Base-by-base conservation (phyloP, 2,113 vertebrate genomes). In the Lontra canadensis region DNA sequence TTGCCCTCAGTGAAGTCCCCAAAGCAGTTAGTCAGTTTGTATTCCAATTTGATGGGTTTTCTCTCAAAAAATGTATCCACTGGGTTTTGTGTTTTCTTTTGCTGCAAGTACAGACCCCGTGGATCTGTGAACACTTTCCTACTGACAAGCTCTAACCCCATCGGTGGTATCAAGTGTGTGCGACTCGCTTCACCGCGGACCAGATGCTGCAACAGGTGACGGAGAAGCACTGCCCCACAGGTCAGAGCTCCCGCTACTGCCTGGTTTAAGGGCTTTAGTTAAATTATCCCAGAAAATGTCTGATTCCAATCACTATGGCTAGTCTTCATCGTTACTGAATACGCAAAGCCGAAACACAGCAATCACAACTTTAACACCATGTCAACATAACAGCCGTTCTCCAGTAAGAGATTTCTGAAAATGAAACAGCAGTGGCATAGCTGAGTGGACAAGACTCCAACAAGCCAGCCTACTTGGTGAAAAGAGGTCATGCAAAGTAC, bases 381-480 rank as follows among this genome's bases (percentile, higher is more conserved):
- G 69, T 23, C 88, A 95, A 36, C 29, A 61, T 6, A 34, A 67
- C 39, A 88, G 34, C 36, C 13, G 9, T 12, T 81, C 34, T 88
- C n/a, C 63, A 71, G 0, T 5, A 85, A 47, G 73, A 95, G 63
- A 59, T 39, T 34, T 42, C 42, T 21, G 20, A 44, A 74, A 69
- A 67, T 11, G 13, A 65, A 80, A 71, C 42, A 42, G 36, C 11
- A 29, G 47, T 2, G 42, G 61, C 74, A 61, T 0, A 52, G 25
- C 63, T 52, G 76, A 95, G n/a, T 15, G 18, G 49, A 89, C 78
- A 73, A 25, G 36, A 95, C n/a, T 47, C 29, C 49, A 91, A 36
- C 2, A n/a, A n/a, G 84, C 44, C 25, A n/a, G 9, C 4, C 39
- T 78, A 1, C 49, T 57, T n/a, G 79, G 31, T 36, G 29, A 57